Conservation (phyloP, 1,140 invertebrate genomes). For the Aradophagus sp. region DNA sequence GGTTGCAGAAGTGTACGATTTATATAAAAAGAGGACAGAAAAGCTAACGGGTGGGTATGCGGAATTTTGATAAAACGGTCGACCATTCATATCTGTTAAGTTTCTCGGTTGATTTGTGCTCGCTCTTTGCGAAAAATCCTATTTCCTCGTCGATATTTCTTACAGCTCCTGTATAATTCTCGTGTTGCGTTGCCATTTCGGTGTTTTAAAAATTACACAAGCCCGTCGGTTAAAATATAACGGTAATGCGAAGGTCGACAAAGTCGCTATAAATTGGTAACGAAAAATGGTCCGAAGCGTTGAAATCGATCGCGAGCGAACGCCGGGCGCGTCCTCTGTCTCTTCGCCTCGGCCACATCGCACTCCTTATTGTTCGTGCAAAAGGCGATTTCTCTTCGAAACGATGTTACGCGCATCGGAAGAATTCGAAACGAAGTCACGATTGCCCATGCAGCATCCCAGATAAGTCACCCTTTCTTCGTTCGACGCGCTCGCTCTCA, state of each 20-base stretch:
- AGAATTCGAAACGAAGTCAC: slow-evolving; percentile 68
- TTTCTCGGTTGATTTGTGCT: slow-evolving; percentile 30
- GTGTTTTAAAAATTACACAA: slow-evolving; percentile 45
- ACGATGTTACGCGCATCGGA: slow-evolving; percentile 62
- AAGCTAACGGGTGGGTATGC: too few species aligned
- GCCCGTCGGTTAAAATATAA: slow-evolving; percentile 34
- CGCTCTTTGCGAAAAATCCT: slow-evolving; percentile 30
- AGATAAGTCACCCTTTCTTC: slow-evolving; percentile 43
- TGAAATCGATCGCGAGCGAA: slow-evolving; percentile 52
- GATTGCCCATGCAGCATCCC: slow-evolving; percentile 60
- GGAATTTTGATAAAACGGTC: too few species aligned
- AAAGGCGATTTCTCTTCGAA: slow-evolving; percentile 64
- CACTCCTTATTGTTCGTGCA: slow-evolving; percentile 63
- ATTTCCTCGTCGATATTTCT: slow-evolving; percentile 35
- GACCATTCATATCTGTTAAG: slow-evolving; percentile 24
- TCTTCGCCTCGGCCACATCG: slow-evolving; percentile 15
- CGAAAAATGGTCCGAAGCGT: slow-evolving; percentile 42
- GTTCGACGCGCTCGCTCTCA: neutral
- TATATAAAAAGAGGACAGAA: too few species aligned
- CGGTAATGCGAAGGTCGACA: slow-evolving; percentile 38
- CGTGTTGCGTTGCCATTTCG: slow-evolving; percentile 30
- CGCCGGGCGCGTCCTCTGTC: slow-evolving; percentile 17
- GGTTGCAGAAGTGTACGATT: too few species aligned
- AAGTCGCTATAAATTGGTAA: slow-evolving; percentile 45
- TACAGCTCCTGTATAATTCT: slow-evolving; percentile 41